Base-by-base conservation (phyloP, 2,113 vertebrate species). In the Camelus bactrianus region DNA sequence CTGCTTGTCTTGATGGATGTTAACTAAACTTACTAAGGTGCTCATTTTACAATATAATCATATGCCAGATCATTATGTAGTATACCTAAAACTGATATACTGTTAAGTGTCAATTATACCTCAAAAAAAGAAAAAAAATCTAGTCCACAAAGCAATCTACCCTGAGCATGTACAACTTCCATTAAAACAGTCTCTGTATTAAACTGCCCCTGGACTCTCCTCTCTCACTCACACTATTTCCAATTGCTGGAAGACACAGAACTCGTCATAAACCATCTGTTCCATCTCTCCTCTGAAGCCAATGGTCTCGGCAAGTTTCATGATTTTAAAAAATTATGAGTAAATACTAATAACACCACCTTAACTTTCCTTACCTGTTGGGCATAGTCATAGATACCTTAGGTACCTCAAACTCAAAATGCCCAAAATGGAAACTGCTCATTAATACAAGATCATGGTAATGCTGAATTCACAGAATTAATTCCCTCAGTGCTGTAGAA, bases 401-500 rank as follows among this genome's bases (percentile, higher is more conserved):
- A 46, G 6, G 26, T 60, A 58, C 5, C 24, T 88, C 35, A 79
- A 42, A 88, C n/a, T 48, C 35, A 67, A 89, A 88, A 65, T 60
- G 20, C 1, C 10, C 88, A 26, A 72, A 58, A 60, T 2, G 83
- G 26, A 95, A 77, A 88, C 5, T 92, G 1, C 48, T 75, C 35
- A 48, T 73, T 92, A 93, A 56, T 58, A 81, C 64, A 65, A 35
- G 19, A 67, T 79, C 22, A 89, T 2, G 22, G 15, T 72, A 94
- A 76, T n/a, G 11, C 2, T 56, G 84, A 76, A 88, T 81, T 92
- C 58, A 85, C 35, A 94, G 28, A 64, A 96, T 35, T 54, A 60
- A 93, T 46, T 56, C 12, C 8, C 69, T 48, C 28, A 72, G 8
- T 64, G 22, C 88, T 89, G 77, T 65, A 62, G 77, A 95, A 95